Base-by-base conservation (phyloP, 2,113 vertebrate species). In the Siphamia tubifer region DNA sequence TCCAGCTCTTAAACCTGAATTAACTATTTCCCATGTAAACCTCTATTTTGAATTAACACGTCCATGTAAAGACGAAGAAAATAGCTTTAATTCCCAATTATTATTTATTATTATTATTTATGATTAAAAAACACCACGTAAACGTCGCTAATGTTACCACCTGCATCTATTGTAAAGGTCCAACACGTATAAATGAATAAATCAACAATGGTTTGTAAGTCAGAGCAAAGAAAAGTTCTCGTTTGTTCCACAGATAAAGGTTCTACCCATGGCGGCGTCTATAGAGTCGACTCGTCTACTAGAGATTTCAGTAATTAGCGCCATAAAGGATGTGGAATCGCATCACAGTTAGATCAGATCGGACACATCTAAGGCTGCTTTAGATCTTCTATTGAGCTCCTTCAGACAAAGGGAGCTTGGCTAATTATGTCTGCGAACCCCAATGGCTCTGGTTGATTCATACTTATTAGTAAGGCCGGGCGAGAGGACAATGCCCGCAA, bases 221-320 rank as follows among this genome's bases (percentile, higher is more conserved):
- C 9, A 2, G 43, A 68, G 79, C 32, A 70, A 68, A 71, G 52
- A 34, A 5, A 6, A 20, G 48, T 13, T 16, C 39, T 6, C 57
- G 43, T n/a, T 23, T 45, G 47, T 63, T 43, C 4, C 39, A 21
- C 65, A 74, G 65, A 71, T 57, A 68, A 79, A 70, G 65, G n/a
- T 0, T 0, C 28, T 30, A 19, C 36, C 25, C 21, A 19, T 13
- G 43, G 39, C 54, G 8, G 25, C 15, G 16, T 61, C 35, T 31
- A 7, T 72, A 54, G 52, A 69, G 64, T 73, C 53, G 30, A 13
- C 68, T 36, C 44, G 49, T 65, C 60, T 56, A 43, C 62, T 60
- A 70, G 71, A 77, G 63, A 84, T 87, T 82, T 79, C 53, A 56
- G 72, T 82, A 85, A 86, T 90, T 83, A 76, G 74, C 78, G 56